Evolutionary conservation across 64 coral and sea anemone genomes (phyloP).

Genomic region (Porites australiensis): DNA sequence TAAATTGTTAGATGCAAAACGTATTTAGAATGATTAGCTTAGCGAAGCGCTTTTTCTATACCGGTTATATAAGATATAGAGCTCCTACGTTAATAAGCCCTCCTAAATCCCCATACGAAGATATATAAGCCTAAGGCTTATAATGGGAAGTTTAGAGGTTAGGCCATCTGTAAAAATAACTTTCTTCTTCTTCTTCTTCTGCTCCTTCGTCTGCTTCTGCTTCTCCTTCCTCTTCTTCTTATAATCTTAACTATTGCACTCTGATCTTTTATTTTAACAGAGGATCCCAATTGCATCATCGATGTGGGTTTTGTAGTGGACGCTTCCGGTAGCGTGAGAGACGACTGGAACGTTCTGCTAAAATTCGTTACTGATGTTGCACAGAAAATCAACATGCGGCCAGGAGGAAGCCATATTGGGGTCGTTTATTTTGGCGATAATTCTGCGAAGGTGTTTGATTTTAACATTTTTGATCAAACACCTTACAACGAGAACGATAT

Average conservation of each 20-base stretch:
- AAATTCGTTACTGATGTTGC: conserved; percentile 18
- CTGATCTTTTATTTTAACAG: neutral
- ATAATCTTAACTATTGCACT: neutral
- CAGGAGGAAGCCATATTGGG: conserved; percentile 13
- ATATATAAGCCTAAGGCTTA: too few species aligned
- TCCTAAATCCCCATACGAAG: too few species aligned
- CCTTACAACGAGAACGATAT: neutral
- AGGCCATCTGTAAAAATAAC: too few species aligned
- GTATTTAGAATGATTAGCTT: too few species aligned
- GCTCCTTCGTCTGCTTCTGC: too few species aligned
- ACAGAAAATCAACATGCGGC: neutral
- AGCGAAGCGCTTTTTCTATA: too few species aligned
- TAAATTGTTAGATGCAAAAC: too few species aligned
- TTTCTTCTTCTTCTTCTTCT: too few species aligned
- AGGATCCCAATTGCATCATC: conserved; percentile 30
- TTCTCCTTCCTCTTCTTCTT: too few species aligned
- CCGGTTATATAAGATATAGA: too few species aligned
- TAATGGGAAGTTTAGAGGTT: too few species aligned
- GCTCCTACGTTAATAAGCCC: too few species aligned
- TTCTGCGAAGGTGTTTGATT: neutral
- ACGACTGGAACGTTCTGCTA: neutral
- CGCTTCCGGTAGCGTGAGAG: conserved; percentile 33
- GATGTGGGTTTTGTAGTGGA: conserved; percentile 31
- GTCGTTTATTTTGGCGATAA: conserved; percentile 6
- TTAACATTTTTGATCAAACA: neutral